Base-by-base conservation (phyloP, 2,888 invertebrate species). In the Diarsia dahlii region DNA sequence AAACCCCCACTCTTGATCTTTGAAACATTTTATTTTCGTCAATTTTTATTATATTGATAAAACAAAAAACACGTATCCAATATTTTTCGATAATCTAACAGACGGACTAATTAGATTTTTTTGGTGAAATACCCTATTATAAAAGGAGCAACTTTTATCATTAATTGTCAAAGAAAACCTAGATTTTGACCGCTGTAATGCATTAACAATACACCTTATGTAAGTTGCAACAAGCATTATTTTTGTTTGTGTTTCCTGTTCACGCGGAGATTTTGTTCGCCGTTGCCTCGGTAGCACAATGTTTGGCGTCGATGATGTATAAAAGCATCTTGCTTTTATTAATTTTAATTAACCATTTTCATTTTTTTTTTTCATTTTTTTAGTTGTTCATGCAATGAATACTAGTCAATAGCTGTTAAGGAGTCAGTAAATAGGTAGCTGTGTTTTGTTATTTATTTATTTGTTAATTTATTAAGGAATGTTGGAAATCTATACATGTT, bases 391-490 rank as follows among this genome's bases (percentile, higher is more conserved):
- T 56, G 20, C n/a, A 71, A 73, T 63, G 60, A 28, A 71, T 60
- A 46, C 83, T 83, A 83, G 83, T 83, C 80, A 81, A 50, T 83
- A 78, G 69, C 39, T 39, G 39, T 63, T 76, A 74, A 45, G 52
- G 54, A 54, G 18, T 28, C 28, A 28, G 28, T 65, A 34, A 71
- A 54, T 70, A 71, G 3, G 13, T n/a, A 34, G 63, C 13, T 50
- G 10, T 64, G 56, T 56, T 78, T 23, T 79, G 46, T 79, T 74
- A 54, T 62, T 72, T 56, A 66, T 58, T 52, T 28, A n/a, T 76
- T 56, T 20, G n/a, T 72, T 65, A 52, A 3, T 64, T 28, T 67
- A 54, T 50, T 18, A 54, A 8, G 50, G 2, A 9, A 64, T 64
- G 10, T 63, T 54, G 23, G 64, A 39, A 63, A 45, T 12, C 4